Percentiles rank a stretch among this genome's conserved stretches.
Evolutionary conservation across 30 jellyfish, hydroid and myxozoan species (phyloP).

Genomic region (Pelagia noctiluca): DNA sequence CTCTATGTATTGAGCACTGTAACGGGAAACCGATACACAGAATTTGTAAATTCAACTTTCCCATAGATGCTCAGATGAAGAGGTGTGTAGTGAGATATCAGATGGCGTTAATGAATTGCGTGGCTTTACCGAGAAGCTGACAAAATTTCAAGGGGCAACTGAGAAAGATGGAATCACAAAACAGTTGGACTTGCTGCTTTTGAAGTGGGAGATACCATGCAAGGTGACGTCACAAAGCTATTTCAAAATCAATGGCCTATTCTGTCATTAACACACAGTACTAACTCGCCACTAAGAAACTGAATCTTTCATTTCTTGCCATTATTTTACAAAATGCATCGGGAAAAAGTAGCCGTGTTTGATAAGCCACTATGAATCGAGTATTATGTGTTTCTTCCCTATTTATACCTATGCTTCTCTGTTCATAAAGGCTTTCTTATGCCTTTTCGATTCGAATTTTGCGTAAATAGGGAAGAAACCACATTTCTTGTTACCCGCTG

Average conservation of each 20-base stretch:
- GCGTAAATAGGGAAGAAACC: no score
- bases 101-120: conserved; percentile 6
- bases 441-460: no score
- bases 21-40: not conserved
- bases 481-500: no score
- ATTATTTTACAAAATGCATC: not conserved
- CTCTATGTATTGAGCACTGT: not conserved
- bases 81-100: conserved; percentile 31
- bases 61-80: conserved; percentile 53
- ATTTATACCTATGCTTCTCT: not conserved
- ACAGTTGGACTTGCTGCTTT: not conserved
- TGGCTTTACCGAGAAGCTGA: not conserved
- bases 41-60: not conserved
- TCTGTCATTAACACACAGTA: no score
- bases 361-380: not conserved
- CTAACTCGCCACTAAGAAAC: not conserved
- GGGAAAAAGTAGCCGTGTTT: not conserved
- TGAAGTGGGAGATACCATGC: not conserved
- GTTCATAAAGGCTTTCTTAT: no score
- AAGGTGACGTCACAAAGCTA: not conserved
- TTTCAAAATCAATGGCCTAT: no score
- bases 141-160: not conserved
- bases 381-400: not conserved
- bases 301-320: not conserved
- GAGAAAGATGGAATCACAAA: no score